Evolutionary conservation across 2,888 invertebrate species (phyloP), one percentile per base, ranked within the genome.

Genomic region (Ganaspis brasiliensis): DNA sequence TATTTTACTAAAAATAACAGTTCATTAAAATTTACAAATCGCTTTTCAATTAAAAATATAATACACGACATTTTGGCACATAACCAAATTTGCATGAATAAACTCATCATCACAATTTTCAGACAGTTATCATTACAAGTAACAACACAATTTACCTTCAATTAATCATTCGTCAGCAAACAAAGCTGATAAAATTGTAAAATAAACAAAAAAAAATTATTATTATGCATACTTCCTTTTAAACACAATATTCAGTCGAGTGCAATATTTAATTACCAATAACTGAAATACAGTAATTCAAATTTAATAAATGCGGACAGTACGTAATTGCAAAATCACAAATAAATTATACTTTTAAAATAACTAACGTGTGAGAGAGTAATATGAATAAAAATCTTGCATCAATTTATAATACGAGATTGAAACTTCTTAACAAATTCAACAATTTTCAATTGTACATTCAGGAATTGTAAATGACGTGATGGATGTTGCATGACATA

Each of bases 1-100:
- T 40, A 63, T 63, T 63, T 40, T 63, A 37, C 63, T 40, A 21
- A 21, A 63, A 63, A 19, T 40, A 63, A 63, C 63, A 40, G 37
- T 63, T 21, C 40, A 14, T 21, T 37, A 19, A 63, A 19, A 14
- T 56, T 24, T 56, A 57, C 12, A 26, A 31, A 59, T 31, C 26
- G 14, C 14, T 40, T 67, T 14, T 67, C 24, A 67, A 45, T 67
- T 21, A 24, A 67, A 63, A 45, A 45, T 67, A 67, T 45, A 45
- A 26, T 67, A 67, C 45, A 67, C 19, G 35, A n/a, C 24, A 67
- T 67, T 45, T 45, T 45, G 67, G 45, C 45, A 45, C 45, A 67
- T 67, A 67, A 67, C 21, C 26, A 19, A 14, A 67, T n/a, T 45
- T 24, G 21, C n/a, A 67, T 67, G n/a, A 45, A 45, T 24, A 45